phyloP scores from a whole-genome alignment of 1,140 invertebrate species.

The Zaprionus vittiger region DNA sequence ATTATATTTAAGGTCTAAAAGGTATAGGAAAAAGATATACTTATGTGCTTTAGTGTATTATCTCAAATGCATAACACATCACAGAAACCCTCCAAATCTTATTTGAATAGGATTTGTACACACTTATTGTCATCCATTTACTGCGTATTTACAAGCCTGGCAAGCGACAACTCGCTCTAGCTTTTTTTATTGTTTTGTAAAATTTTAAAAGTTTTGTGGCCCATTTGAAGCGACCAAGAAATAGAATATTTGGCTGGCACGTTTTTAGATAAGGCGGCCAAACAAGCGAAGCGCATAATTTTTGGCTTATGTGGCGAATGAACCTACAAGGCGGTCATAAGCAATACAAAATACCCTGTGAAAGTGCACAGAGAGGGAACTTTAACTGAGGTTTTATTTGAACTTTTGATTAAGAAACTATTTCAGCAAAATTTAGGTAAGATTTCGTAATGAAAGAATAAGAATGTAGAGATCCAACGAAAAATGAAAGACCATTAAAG shows the following conservation, averaged over 20 bases:
- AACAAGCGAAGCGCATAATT: conserved; percentile 40
- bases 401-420: no score
- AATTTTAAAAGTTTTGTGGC: conserved; percentile 52
- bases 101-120: no score
- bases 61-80: no score
- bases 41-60: no score
- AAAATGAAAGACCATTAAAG: not conserved
- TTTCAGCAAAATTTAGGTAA: no score
- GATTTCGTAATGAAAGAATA: not conserved
- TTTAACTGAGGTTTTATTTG: not conserved
- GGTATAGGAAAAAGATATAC: no score
- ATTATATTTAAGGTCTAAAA: no score
- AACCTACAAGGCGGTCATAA: conserved; percentile 67
- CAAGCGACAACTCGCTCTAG: not conserved
- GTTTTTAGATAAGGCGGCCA: conserved; percentile 68
- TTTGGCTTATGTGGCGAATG: conserved; percentile 60
- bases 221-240: conserved; percentile 55
- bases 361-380: not conserved
- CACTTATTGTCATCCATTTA: not conserved
- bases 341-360: conserved; percentile 30
- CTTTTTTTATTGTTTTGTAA: conserved; percentile 45
- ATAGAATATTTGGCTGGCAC: conserved; percentile 53
- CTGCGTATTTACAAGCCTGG: not conserved
- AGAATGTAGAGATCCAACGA: not conserved
- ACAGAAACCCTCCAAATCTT: no score